phyloP scores from a whole-genome alignment of 2,888 invertebrate genomes.

The Hofmannophila pseudospretella region DNA sequence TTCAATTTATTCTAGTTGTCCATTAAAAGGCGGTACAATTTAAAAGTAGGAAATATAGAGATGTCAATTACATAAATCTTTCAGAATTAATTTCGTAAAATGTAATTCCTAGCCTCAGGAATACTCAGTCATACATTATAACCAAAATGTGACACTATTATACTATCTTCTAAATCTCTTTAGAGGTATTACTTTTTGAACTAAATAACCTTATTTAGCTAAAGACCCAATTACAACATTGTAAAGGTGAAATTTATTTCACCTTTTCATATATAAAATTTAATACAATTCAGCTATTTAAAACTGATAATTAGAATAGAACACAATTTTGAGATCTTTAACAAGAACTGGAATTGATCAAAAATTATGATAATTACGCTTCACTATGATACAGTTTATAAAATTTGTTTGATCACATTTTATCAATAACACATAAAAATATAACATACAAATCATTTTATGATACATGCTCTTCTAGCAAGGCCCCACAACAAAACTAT shows the following conservation, averaged over 20 bases:
- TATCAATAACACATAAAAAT: conserved; percentile 11
- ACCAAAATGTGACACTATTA: too few species aligned
- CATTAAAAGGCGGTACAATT: too few species aligned
- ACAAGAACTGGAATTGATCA: conserved; percentile 12
- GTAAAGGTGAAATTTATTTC: conserved; percentile 9
- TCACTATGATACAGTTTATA: conserved; percentile 19
- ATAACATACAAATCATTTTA: background rate
- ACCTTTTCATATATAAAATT: background rate
- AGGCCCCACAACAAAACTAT: background rate
- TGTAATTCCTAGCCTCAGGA: too few species aligned
- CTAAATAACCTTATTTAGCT: background rate
- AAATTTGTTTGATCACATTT: conserved; percentile 25
- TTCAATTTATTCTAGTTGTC: too few species aligned
- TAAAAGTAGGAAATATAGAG: too few species aligned
- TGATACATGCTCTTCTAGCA: background rate
- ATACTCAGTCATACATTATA: too few species aligned
- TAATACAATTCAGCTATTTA: conserved; percentile 14
- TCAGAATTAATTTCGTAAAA: too few species aligned
- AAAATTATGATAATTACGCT: conserved; percentile 11
- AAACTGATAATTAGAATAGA: conserved; percentile 17
- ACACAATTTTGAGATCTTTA: conserved; percentile 13
- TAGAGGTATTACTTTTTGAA: too few species aligned
- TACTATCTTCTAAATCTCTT: background rate
- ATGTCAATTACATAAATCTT: too few species aligned
- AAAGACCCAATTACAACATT: background rate